Conservation (phyloP, 2,888 invertebrate genomes). For the Marronus borbonicus region DNA sequence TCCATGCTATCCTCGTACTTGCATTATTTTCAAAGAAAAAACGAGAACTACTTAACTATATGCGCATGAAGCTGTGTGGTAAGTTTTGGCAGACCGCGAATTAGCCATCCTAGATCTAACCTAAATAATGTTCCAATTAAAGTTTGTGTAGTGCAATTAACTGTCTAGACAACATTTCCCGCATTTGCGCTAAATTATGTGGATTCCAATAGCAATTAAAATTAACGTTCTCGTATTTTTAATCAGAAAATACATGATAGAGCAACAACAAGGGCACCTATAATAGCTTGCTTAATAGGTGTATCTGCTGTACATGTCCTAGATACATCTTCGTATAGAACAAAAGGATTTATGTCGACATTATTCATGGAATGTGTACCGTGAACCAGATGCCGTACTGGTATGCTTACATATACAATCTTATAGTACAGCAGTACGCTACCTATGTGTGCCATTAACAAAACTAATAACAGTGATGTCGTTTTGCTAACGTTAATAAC, state of each 20-base stretch:
- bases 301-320: not conserved
- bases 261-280: not conserved
- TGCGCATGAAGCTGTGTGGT: too few species aligned
- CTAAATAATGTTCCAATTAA: slow-evolving; percentile 44
- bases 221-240: slow-evolving; percentile 14
- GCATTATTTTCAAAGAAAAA: too few species aligned
- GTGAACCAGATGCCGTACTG: too few species aligned
- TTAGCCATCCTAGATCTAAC: slow-evolving; percentile 3
- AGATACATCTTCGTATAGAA: slow-evolving; percentile 8
- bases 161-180: slow-evolving; percentile 37
- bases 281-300: not conserved
- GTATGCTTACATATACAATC: too few species aligned
- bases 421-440: too few species aligned
- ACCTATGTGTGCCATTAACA: too few species aligned
- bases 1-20: too few species aligned
- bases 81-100: too few species aligned
- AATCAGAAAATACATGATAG: not conserved
- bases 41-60: too few species aligned
- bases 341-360: slow-evolving; percentile 11
- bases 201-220: slow-evolving; percentile 19
- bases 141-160: slow-evolving; percentile 38
- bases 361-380: not conserved
- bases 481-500: too few species aligned
- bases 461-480: too few species aligned
- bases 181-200: slow-evolving; percentile 17